These are phyloP conservation scores for Nesoenas mayeri DNA, from an alignment of 2,113 vertebrate genomes.

Conservation along the genomic window DNA sequence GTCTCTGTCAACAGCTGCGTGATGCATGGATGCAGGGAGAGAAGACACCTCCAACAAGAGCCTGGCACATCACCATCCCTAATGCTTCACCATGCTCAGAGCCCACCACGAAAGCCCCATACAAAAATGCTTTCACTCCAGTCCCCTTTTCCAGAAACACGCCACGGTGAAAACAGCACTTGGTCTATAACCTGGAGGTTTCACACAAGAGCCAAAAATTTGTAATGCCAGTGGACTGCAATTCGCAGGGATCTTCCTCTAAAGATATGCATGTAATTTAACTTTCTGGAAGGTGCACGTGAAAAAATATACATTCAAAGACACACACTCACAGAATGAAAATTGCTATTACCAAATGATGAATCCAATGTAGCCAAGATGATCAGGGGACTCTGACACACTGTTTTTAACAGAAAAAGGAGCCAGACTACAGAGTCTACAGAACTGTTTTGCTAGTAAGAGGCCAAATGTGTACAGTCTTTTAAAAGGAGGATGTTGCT, in stretches of 20 bases:
- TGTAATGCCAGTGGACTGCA: background rate
- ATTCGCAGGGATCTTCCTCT: fast-evolving
- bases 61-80: background rate
- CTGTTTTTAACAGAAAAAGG: background rate
- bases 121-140: background rate
- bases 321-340: background rate
- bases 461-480: background rate
- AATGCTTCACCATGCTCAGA: fast-evolving
- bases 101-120: background rate
- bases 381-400: background rate
- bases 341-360: fast-evolving
- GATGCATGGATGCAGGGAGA: background rate
- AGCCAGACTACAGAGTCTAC: background rate
- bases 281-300: fast-evolving
- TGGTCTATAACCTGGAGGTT: background rate
- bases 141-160: background rate
- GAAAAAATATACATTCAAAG: background rate
- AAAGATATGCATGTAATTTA: fast-evolving
- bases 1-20: background rate
- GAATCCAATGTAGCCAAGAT: background rate
- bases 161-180: fast-evolving
- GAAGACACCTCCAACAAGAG: background rate
- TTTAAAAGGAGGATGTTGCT: conserved; percentile 39
- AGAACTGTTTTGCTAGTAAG: background rate
- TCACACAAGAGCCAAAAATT: background rate